Percentiles rank a stretch among this genome's conserved stretches.
phyloP scores from a whole-genome alignment of 2,888 invertebrate species.

The Labia minor region DNA sequence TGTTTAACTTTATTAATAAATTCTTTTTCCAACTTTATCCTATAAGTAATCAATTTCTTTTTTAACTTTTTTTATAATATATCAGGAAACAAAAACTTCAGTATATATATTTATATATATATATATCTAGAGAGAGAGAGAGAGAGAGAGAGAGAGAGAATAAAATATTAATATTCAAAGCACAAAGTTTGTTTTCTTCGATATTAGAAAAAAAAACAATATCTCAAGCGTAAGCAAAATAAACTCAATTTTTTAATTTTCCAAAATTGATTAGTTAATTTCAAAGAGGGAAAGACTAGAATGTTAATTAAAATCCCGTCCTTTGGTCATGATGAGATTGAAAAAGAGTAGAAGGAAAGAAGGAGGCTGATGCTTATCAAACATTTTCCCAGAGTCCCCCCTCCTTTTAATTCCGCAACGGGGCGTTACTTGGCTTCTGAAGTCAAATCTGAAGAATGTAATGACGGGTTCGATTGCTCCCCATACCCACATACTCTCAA shows the following conservation, averaged over 20 bases:
- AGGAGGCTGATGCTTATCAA: background rate
- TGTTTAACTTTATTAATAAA: background rate
- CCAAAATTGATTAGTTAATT: background rate
- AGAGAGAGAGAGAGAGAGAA: no score
- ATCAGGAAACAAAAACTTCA: constrained; percentile 2
- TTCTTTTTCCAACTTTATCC: constrained; percentile 6
- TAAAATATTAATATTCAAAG: constrained; percentile 13
- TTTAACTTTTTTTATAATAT: constrained; percentile 4
- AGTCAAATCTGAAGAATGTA: background rate
- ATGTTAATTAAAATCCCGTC: background rate
- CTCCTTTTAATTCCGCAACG: background rate
- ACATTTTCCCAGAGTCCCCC: background rate
- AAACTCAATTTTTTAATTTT: constrained; percentile 9
- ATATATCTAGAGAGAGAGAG: no score
- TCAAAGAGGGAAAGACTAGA: background rate
- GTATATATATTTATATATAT: background rate
- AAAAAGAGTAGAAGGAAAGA: background rate
- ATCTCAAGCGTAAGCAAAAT: background rate
- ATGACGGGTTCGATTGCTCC: constrained; percentile 13
- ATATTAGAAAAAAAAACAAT: background rate
- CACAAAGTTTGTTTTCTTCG: background rate
- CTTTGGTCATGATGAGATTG: background rate
- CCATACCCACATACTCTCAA: background rate
- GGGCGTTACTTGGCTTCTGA: background rate
- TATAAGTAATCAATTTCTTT: background rate